Conservation (phyloP, 2,797 vertebrate species). For the Poeciliopsis infans region DNA sequence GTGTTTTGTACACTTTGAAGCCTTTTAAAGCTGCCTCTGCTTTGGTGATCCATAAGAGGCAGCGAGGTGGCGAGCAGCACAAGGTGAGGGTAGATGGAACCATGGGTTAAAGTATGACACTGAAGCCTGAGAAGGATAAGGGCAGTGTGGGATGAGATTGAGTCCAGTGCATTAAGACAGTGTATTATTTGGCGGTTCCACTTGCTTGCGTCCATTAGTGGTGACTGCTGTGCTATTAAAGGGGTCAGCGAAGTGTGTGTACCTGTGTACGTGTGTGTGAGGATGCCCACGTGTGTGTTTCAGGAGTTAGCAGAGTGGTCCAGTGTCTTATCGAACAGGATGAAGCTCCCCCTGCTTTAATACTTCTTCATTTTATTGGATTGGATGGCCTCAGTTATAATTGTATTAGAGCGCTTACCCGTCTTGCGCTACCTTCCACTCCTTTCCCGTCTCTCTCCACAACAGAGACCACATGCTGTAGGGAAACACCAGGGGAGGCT, state of each 20-base stretch:
- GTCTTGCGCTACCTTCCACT: slow-evolving; percentile 29
- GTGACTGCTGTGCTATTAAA: slow-evolving; percentile 77
- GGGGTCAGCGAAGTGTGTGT: slow-evolving; percentile 77
- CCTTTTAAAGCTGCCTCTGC: slow-evolving; percentile 70
- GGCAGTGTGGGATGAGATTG: slow-evolving; percentile 72
- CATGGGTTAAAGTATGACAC: slow-evolving; percentile 69
- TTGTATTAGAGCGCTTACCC: slow-evolving; percentile 72
- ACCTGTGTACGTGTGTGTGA: slow-evolving; percentile 50
- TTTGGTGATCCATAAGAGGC: slow-evolving; percentile 57
- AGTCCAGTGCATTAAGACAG: slow-evolving; percentile 81
- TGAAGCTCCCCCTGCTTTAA: slow-evolving; percentile 71
- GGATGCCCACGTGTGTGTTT: slow-evolving; percentile 59
- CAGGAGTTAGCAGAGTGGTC: slow-evolving; percentile 75
- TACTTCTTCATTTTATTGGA: slow-evolving; percentile 83
- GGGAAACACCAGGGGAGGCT: slow-evolving; percentile 35
- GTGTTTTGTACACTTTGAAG: slow-evolving; percentile 69
- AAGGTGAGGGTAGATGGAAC: slow-evolving; percentile 64
- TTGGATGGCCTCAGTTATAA: slow-evolving; percentile 80
- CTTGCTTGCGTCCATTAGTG: slow-evolving; percentile 78
- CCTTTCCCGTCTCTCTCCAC: slow-evolving; percentile 46
- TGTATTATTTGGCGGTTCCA: slow-evolving; percentile 84
- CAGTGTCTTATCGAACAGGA: slow-evolving; percentile 77
- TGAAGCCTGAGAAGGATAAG: slow-evolving; percentile 60
- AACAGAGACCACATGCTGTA: slow-evolving; percentile 47
- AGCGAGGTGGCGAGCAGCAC: slow-evolving; percentile 41